Evolutionary conservation across 2,797 vertebrate genomes (phyloP).

Genomic region (Sebastes nivosus): DNA sequence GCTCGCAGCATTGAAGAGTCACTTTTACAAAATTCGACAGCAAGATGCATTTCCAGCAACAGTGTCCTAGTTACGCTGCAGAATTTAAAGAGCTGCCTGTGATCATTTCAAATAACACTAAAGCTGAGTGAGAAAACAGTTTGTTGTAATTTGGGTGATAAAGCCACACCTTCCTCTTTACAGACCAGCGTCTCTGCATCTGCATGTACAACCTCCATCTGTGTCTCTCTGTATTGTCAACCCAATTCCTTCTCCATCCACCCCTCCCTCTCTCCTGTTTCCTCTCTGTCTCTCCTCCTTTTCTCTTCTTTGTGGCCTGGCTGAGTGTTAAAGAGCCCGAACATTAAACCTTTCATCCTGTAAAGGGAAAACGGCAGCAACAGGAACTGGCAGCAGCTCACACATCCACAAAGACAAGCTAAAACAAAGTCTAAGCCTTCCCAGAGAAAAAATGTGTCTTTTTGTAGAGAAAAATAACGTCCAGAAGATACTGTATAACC

Average conservation of each 20-base stretch:
- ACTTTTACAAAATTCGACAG: neutral
- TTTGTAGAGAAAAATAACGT: conserved; percentile 28
- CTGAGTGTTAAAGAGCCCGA: conserved; percentile 50
- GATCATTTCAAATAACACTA: conserved; percentile 16
- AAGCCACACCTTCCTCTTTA: conserved; percentile 11
- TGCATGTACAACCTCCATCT: conserved; percentile 7
- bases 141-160: neutral
- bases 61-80: neutral
- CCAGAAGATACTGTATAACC: conserved; percentile 10
- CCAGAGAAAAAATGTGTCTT: conserved; percentile 11
- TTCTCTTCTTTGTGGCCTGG: conserved; percentile 44
- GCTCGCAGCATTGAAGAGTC: neutral
- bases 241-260: conserved; percentile 18
- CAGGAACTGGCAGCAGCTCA: conserved; percentile 62
- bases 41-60: neutral
- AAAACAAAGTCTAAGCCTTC: conserved; percentile 44
- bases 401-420: conserved; percentile 48
- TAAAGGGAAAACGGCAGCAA: conserved; percentile 39
- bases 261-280: neutral
- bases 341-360: conserved; percentile 70
- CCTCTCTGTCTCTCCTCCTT: conserved; percentile 30
- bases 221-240: conserved; percentile 30
- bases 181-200: neutral
- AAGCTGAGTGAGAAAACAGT: neutral
- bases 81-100: conserved; percentile 2